Conservation (phyloP, 2,888 invertebrate species). For the Sthenelais limicola region DNA sequence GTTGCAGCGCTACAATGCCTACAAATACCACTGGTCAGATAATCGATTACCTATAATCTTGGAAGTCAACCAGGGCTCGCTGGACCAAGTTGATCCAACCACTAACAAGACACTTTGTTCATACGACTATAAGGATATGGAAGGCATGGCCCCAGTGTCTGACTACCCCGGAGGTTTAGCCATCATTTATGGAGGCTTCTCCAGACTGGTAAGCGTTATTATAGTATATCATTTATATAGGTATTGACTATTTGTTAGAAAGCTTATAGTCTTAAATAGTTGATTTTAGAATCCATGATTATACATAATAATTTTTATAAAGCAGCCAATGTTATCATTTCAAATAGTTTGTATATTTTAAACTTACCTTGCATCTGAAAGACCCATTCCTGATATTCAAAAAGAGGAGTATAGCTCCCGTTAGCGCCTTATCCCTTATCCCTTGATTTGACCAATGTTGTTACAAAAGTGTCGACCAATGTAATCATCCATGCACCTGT, state of each 20-base stretch:
- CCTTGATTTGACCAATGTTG: no score
- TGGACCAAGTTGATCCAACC: constrained; percentile 92
- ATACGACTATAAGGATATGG: constrained; percentile 89
- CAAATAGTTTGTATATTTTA: no score
- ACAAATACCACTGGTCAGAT: constrained; percentile 98
- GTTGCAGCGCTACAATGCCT: constrained; percentile 85
- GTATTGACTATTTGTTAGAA: neutral
- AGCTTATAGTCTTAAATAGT: neutral
- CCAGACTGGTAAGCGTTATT: constrained; percentile 78
- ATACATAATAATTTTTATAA: neutral
- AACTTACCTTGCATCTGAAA: no score
- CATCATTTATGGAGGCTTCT: constrained; percentile 91
- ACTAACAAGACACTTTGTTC: constrained; percentile 86
- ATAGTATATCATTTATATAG: no score
- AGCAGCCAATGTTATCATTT: neutral
- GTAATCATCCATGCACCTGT: no score
- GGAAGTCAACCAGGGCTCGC: constrained; percentile 91
- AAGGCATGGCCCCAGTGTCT: constrained; percentile 79
- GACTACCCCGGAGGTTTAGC: constrained; percentile 95
- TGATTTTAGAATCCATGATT: neutral
- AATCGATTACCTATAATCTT: constrained; percentile 88
- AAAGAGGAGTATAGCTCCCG: no score
- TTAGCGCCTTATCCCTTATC: no score
- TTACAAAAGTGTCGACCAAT: no score
- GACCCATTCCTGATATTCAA: no score